Conservation (phyloP, 2,888 invertebrate species). For the Furcula furcula region DNA sequence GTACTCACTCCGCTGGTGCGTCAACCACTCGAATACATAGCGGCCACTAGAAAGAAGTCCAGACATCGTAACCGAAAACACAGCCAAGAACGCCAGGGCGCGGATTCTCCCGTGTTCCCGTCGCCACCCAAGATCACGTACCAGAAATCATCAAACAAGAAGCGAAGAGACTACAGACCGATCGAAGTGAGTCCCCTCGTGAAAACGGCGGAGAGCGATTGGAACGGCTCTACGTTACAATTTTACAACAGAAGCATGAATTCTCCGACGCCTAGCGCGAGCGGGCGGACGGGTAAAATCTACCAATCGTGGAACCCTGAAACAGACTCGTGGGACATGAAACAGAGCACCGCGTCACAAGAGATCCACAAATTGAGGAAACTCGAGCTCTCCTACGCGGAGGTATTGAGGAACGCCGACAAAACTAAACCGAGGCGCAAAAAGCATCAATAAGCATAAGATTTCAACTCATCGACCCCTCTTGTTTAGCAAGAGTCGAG, state of each 20-base stretch:
- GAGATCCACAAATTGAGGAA: constrained; percentile 91
- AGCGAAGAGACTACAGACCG: constrained; percentile 81
- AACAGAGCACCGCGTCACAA: constrained; percentile 89
- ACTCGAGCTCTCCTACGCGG: constrained; percentile 92
- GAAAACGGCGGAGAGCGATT: constrained; percentile 66
- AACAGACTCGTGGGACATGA: constrained; percentile 73
- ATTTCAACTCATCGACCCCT: constrained; percentile 66
- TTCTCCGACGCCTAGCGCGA: constrained; percentile 82
- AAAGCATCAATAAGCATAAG: constrained; percentile 67
- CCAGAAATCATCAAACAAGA: constrained; percentile 79
- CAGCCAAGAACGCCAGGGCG: constrained; percentile 83
- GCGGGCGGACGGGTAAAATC: constrained; percentile 72
- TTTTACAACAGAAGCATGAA: constrained; percentile 84
- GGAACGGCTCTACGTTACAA: constrained; percentile 88
- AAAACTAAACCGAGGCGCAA: constrained; percentile 78
- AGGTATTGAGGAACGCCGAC: constrained; percentile 88
- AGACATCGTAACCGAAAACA: constrained; percentile 85
- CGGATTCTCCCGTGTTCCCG: constrained; percentile 86
- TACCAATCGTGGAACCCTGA: constrained; percentile 76
- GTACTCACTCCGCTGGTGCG: constrained; percentile 85
- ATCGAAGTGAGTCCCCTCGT: constrained; percentile 78
- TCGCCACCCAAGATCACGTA: constrained; percentile 85
- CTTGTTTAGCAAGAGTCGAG: constrained; percentile 66
- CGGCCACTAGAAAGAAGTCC: constrained; percentile 86
- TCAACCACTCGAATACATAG: constrained; percentile 88